Evolutionary conservation across 2,797 vertebrate species (phyloP), one percentile per base, ranked within the genome.

Genomic region (Pipistrellus pygmaeus): DNA sequence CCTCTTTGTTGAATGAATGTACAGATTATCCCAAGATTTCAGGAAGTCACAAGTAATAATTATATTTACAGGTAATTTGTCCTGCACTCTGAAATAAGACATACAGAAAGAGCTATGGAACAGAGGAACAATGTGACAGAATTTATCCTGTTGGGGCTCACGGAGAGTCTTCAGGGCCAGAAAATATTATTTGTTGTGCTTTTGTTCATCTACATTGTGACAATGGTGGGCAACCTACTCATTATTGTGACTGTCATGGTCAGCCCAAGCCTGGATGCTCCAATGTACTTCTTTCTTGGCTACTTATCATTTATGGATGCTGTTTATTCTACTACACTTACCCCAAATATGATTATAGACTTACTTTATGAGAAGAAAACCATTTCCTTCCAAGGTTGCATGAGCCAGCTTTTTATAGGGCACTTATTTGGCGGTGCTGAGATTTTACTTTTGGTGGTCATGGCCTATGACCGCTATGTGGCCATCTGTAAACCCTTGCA

Each of bases 271-370:
- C 85, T 97, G 76, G 90, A 84, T 25, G 30, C 88, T 1, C 95
- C 96, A 4, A 97, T 97, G 96, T 97, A 97, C 48, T 96, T 97
- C 66, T 97, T 97, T 76, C 94, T 97, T 21, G 92, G 91, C 17
- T 89, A 94, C 35, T 95, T 97, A 20, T 97, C 96, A 41, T 87
- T 97, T 30, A 83, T 97, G 69, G 96, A 97, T 95, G 77, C 88
- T 9, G 21, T 86, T 60, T 93, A 92, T 83, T 95, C 97, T 27
- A 86, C 90, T 2, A 71, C 90, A 38, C 80, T 90, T 55, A 83
- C 96, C 2, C 95, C 95, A 38, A 95, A 96, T 71, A 96, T 96
- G 93, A 73, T 97, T 13, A 89, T 80, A 88, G 90, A 97, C 20
- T 90, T 97, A n/a, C 17, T 96, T 0, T 72, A 62, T 83, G 82